Evolutionary conservation across 2,113 vertebrate species (phyloP), one percentile per base, ranked within the genome.

Genomic region (Xenopus laevis): DNA sequence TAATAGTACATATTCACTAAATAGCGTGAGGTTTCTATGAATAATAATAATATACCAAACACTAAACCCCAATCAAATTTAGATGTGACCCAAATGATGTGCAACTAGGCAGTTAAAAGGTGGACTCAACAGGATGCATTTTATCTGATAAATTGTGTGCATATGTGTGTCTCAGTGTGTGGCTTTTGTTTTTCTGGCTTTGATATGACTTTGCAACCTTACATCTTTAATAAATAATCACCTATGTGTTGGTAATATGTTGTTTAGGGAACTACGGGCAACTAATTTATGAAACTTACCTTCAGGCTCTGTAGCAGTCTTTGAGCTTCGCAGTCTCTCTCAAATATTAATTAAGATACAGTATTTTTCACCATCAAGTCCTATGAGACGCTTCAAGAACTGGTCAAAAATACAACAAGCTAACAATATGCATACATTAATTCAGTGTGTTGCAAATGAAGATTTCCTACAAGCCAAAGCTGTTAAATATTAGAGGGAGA

Each of bases 401-500:
- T 16, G 10, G 16, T 33, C 33, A 63, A 63, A 40, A 33, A 63
- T 23, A 61, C 6, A 23, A 61, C 20, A 11, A 61, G 20, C 13
- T 13, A 61, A 13, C 8, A 10, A 20, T 13, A 23, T 15, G 61
- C 33, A 40, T 40, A 17, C 23, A 10, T 55, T 40, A 67, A 68
- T 74, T 74, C 68, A 52, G 61, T 15, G 9, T 2, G 27, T 45
- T 61, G 55, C 44, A n/a, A 27, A 74, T 75, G 23, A 61, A 16
- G 13, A 50, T 17, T 46, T 65, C n/a, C 40, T 65, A 12, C 16
- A 21, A 75, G 60, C 57, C 59, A 62, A 61, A 57, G 58, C 57
- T 68, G 13, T 18, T 59, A 47, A 82, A 80, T 78, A 78, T 71
- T 40, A 40, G 33, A 40, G 82, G 85, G 1, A 2, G 79, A 82